Evolutionary conservation across 2,888 invertebrate species (phyloP), one percentile per base, ranked within the genome.

Genomic region (Cataglyphis cursor): DNA sequence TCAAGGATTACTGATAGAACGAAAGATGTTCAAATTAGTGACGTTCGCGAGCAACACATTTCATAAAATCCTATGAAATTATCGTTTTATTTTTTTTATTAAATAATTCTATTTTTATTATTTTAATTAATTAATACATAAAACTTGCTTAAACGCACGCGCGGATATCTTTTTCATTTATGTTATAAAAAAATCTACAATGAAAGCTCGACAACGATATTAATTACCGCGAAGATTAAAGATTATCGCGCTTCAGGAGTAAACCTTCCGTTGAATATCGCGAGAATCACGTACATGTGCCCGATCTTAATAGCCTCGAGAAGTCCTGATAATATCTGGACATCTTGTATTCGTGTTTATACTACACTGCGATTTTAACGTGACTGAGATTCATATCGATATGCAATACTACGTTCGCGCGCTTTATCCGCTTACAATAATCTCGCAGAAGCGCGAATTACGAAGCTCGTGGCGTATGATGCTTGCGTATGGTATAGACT

Each of bases 351-450:
- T 70, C 41, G 41, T 57, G 54, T 78, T 78, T 70, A 31, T 41
- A 54, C 28, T 41, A 54, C 41, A 57, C 21, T 18, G 31, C 78
- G 57, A 70, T 78, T 78, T 70, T 78, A 78, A 68, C 76, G 41
- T n/a, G 38, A 28, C 41, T 31, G 57, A 24, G 78, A 78, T 78
- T 31, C 57, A 35, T 70, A 70, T 70, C 76, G 68, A n/a, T n/a
- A 21, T 12, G 38, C 21, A 44, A 41, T 12, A 51, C n/a, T 51
- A 9, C 28, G 15, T 2, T 48, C 38, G 44, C 21, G 41, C 57
- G 57, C 21, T 78, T 78, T 78, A 59, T 78, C n/a, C 59, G 64
- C 44, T 44, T 48, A n/a, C 68, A 18, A 41, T 57, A 57, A 78
- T 78, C 57, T 15, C 38, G 41, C 31, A 3, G 51, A 66, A 68